phyloP scores from a whole-genome alignment of 2,888 invertebrate genomes.

The Netelia fuscicornis region DNA sequence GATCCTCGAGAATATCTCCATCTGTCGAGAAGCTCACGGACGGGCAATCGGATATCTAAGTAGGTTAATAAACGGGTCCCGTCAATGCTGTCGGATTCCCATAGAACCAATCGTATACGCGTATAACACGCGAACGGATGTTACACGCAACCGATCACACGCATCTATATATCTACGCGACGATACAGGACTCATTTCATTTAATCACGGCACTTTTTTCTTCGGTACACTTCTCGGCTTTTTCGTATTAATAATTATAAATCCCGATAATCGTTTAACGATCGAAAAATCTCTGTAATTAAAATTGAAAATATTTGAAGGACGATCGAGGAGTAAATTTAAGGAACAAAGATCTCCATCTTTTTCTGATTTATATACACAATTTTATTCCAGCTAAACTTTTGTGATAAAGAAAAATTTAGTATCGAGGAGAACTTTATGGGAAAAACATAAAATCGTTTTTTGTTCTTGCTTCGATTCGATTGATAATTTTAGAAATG shows the following conservation, averaged over 20 bases:
- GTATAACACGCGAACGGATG: slow-evolving; percentile 79
- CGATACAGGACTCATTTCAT: slow-evolving; percentile 1
- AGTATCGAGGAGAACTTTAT: background rate
- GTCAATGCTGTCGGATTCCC: slow-evolving; percentile 81
- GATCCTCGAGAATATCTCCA: slow-evolving; percentile 75
- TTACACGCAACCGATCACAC: slow-evolving; percentile 75
- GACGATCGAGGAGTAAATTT: too few relatives aligned
- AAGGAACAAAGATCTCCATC: too few relatives aligned
- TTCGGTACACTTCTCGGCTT: background rate
- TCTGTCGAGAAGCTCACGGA: slow-evolving; percentile 73
- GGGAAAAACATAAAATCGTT: background rate
- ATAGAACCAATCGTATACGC: slow-evolving; percentile 78
- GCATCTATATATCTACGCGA: slow-evolving; percentile 62
- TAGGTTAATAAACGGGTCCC: slow-evolving; percentile 82
- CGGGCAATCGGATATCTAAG: slow-evolving; percentile 77
- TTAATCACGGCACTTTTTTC: slow-evolving; percentile 7
- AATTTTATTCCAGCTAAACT: too few relatives aligned
- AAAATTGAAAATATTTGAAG: background rate
- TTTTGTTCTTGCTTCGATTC: background rate
- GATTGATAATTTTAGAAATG: background rate
- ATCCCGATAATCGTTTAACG: background rate
- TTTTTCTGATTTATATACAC: too few relatives aligned
- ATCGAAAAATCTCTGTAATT: background rate
- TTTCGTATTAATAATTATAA: background rate
- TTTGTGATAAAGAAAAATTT: too few relatives aligned